Conservation (phyloP, 2,113 vertebrate genomes). For the Leucopternis melanops region DNA sequence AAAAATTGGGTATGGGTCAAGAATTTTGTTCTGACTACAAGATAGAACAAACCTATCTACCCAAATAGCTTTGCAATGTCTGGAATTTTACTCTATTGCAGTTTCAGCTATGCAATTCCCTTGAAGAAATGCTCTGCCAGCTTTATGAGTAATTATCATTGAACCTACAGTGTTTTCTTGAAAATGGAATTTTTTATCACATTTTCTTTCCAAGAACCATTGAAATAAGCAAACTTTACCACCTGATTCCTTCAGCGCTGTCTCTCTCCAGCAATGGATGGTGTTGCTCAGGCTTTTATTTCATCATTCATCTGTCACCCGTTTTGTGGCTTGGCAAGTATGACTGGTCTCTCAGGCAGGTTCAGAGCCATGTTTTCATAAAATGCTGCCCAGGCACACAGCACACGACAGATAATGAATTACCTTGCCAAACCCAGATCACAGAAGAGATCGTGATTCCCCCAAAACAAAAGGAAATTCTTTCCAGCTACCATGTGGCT, state of each 20-base stretch:
- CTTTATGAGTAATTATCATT: neutral
- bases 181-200: neutral
- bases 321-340: neutral
- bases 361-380: neutral
- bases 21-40: neutral
- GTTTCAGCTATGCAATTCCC: neutral
- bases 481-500: neutral
- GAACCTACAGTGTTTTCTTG: neutral
- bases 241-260: neutral
- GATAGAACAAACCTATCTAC: neutral
- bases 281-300: neutral
- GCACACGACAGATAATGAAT: rapidly evolving
- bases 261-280: neutral
- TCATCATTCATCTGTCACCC: neutral
- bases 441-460: neutral
- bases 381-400: neutral
- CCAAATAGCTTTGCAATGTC: neutral
- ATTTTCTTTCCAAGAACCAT: neutral
- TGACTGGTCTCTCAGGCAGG: neutral
- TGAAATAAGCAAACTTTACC: neutral
- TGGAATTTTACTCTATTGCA: neutral
- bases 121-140: neutral
- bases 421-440: neutral
- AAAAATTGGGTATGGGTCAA: neutral
- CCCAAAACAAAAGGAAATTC: neutral